Evolutionary conservation across 2,888 invertebrate genomes (phyloP).

Genomic region (Anthophora plumipes): DNA sequence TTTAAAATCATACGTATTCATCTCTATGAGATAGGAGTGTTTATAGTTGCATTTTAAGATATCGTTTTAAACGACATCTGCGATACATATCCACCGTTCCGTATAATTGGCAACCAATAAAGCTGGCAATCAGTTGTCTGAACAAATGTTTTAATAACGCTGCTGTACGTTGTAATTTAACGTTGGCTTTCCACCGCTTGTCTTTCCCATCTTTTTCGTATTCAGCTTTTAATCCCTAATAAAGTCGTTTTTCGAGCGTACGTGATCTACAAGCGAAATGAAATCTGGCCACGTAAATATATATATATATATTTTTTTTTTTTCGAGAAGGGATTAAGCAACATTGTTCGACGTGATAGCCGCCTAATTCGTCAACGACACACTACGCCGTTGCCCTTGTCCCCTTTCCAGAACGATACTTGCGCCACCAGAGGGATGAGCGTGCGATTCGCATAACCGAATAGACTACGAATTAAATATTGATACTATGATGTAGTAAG

Average conservation of each 20-base stretch:
- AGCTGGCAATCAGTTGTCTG: background rate
- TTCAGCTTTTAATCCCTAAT: constrained; percentile 39
- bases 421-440: constrained; percentile 57
- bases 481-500: constrained; percentile 20
- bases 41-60: background rate
- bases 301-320: no score
- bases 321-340: constrained; percentile 47
- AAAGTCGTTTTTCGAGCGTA: constrained; percentile 28
- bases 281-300: constrained; percentile 50
- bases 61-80: background rate
- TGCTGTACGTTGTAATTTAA: background rate
- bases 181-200: constrained; percentile 14
- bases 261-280: constrained; percentile 46
- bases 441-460: constrained; percentile 56
- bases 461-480: constrained; percentile 44
- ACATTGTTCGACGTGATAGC: constrained; percentile 25
- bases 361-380: constrained; percentile 52
- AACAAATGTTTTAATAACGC: background rate
- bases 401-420: constrained; percentile 61
- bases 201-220: constrained; percentile 19
- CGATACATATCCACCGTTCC: background rate
- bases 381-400: constrained; percentile 66
- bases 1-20: background rate
- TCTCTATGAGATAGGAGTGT: background rate
- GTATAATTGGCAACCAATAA: background rate